Evolutionary conservation across 1,140 invertebrate genomes (phyloP).

Genomic region (Calliopsis andreniformis): DNA sequence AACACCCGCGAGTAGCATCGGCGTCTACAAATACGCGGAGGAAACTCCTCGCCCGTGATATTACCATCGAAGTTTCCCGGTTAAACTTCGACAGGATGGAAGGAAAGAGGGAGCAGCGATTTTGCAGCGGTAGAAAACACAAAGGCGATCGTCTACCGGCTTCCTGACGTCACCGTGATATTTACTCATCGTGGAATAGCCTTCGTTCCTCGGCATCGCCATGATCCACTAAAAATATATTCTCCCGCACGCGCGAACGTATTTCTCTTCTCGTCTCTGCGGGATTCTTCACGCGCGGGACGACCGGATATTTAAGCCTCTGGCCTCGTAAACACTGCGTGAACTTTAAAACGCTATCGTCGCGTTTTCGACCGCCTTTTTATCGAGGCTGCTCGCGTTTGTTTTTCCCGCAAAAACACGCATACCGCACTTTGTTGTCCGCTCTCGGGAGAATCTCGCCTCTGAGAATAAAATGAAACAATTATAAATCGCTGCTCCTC

Average conservation of each 20-base stretch:
- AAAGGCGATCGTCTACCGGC: constrained; percentile 28
- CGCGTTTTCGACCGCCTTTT: background rate
- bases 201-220: constrained; percentile 37
- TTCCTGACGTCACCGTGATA: constrained; percentile 52
- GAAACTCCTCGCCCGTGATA: background rate
- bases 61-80: constrained; percentile 16
- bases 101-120: background rate
- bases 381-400: background rate
- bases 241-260: background rate
- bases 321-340: background rate
- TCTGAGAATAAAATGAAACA: too few relatives aligned
- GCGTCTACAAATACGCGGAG: background rate
- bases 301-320: constrained; percentile 2
- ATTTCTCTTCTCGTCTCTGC: background rate
- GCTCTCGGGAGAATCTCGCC: too few relatives aligned
- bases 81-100: background rate
- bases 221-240: constrained; percentile 56
- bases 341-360: constrained; percentile 6
- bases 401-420: background rate
- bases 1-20: background rate
- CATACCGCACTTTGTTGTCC: background rate
- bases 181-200: constrained; percentile 46
- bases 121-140: background rate
- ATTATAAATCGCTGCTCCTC: too few relatives aligned
- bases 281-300: background rate